Evolutionary conservation across 2,113 vertebrate species (phyloP).

Genomic region (Hucho hucho): DNA sequence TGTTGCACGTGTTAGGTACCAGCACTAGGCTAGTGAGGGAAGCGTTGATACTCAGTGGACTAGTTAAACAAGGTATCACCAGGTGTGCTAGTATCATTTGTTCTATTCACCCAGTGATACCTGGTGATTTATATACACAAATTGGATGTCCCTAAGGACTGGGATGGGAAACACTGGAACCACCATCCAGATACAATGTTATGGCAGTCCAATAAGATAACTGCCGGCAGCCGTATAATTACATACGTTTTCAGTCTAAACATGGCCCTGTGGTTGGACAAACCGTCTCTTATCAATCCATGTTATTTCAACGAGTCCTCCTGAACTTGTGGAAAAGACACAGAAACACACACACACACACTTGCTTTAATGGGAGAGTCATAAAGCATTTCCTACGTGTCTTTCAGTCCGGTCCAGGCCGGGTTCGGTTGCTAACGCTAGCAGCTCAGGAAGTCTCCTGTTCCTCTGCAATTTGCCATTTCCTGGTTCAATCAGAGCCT

Average conservation of each 20-base stretch:
- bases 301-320: neutral
- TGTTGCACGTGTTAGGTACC: too few relatives aligned
- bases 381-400: slow-evolving; percentile 40
- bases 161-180: too few relatives aligned
- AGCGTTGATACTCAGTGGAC: too few relatives aligned
- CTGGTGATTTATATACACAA: too few relatives aligned
- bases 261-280: neutral
- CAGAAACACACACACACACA: neutral
- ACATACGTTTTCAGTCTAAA: neutral
- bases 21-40: too few relatives aligned
- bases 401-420: slow-evolving; percentile 38
- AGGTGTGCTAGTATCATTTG: too few relatives aligned
- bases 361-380: neutral
- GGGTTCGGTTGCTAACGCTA: slow-evolving; percentile 24
- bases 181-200: too few relatives aligned
- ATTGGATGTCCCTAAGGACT: too few relatives aligned
- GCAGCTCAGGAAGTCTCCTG: slow-evolving; percentile 55
- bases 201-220: too few relatives aligned
- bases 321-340: slow-evolving; percentile 15
- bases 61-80: too few relatives aligned
- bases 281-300: neutral
- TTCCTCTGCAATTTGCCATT: slow-evolving; percentile 64
- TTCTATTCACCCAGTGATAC: too few relatives aligned
- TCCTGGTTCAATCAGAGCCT: slow-evolving; percentile 59
- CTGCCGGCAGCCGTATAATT: neutral